Evolutionary conservation across 1,140 invertebrate species (phyloP).

Genomic region (Seison nebaliae): DNA sequence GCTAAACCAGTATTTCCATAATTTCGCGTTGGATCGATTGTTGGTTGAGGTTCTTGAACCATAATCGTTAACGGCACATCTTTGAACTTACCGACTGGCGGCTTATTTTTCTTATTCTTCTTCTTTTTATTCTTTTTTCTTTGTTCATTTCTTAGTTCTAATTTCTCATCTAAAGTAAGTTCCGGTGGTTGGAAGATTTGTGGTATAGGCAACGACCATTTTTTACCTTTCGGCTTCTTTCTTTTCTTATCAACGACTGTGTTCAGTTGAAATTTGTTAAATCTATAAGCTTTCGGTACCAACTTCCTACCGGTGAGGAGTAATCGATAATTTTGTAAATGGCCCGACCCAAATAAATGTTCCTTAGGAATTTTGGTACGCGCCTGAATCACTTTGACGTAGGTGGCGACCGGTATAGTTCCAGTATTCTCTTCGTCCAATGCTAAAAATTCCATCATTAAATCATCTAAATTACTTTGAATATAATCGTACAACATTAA

Average conservation of each 20-base stretch:
- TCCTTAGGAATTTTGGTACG: no score
- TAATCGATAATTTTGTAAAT: no score
- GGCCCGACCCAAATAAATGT: no score
- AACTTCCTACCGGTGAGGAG: slow-evolving; percentile 20
- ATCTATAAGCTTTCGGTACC: slow-evolving; percentile 19
- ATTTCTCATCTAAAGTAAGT: no score
- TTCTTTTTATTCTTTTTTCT: slow-evolving; percentile 17
- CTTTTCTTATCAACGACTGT: slow-evolving; percentile 27
- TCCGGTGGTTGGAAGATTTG: no score
- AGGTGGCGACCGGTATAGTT: slow-evolving; percentile 14
- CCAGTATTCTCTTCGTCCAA: slow-evolving; percentile 21
- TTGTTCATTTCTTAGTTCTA: no score
- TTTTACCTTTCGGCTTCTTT: no score
- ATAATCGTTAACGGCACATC: no score
- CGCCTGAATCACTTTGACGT: slow-evolving; percentile 5
- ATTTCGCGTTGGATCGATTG: no score
- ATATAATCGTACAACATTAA: slow-evolving; percentile 28
- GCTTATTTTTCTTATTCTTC: slow-evolving; percentile 24
- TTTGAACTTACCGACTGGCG: slow-evolving; percentile 24
- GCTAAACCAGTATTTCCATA: no score
- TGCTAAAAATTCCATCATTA: slow-evolving; percentile 19
- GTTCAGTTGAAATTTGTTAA: slow-evolving; percentile 22
- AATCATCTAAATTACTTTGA: slow-evolving; percentile 17
- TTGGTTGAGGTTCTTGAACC: no score
- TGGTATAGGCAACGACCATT: no score